phyloP scores from a whole-genome alignment of 2,113 vertebrate species.

The Chascanopsetta lugubris region DNA sequence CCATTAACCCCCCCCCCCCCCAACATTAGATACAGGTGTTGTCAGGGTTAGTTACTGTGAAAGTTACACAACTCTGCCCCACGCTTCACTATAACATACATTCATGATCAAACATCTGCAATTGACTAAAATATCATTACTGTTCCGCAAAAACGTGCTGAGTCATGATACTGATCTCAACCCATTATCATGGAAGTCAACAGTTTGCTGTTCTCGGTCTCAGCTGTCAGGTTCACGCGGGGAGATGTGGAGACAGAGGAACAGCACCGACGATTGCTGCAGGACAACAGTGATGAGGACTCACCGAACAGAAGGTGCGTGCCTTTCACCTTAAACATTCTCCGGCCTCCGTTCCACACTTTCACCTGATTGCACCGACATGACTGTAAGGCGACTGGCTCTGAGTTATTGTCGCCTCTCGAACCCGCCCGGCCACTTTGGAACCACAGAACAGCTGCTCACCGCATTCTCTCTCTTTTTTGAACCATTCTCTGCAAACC shows the following conservation, averaged over 20 bases:
- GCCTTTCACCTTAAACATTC: no score
- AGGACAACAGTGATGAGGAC: constrained; percentile 85
- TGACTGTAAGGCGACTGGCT: not conserved
- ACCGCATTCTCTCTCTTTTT: no score
- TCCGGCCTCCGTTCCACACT: no score
- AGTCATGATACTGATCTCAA: not conserved
- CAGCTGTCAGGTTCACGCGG: constrained; percentile 79
- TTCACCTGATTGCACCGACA: not conserved
- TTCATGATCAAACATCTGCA: not conserved
- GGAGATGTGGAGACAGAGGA: constrained; percentile 81
- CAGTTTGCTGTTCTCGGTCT: constrained; percentile 7
- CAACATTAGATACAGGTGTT: not conserved
- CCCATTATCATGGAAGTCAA: not conserved
- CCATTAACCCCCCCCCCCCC: not conserved
- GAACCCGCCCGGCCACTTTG: no score
- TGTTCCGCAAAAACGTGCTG: not conserved
- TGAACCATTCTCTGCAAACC: no score
- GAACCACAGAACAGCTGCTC: no score
- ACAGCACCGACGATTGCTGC: constrained; percentile 87
- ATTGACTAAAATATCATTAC: not conserved
- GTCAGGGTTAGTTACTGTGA: not conserved
- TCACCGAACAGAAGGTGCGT: constrained; percentile 82
- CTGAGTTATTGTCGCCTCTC: no score
- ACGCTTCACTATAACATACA: not conserved
- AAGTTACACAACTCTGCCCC: not conserved